These are phyloP conservation scores for Tachysurus fulvidraco DNA, from an alignment of 2,113 vertebrate species.

Conservation along the genomic window DNA sequence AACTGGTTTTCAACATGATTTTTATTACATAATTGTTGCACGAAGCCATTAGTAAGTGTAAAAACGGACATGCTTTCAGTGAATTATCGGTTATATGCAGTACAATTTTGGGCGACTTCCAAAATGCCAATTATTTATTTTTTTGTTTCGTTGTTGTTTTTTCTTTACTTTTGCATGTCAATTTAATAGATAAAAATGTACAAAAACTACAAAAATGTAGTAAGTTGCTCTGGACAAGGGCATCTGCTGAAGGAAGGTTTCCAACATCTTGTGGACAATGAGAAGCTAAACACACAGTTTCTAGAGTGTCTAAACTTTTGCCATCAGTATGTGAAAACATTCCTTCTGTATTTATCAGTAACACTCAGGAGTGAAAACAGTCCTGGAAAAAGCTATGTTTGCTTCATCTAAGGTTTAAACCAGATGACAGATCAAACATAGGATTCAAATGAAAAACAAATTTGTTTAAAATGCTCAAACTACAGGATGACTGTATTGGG, in stretches of 20 bases:
- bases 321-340: neutral
- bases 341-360: neutral
- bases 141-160: too few species aligned
- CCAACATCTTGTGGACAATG: too few species aligned
- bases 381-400: neutral
- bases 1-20: neutral
- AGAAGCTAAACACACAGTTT: too few species aligned
- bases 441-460: neutral
- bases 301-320: neutral
- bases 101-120: neutral
- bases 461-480: slow-evolving; percentile 9
- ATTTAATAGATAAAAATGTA: too few species aligned
- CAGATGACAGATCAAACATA: neutral
- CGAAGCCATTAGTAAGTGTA: neutral
- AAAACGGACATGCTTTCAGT: neutral
- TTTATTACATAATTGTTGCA: neutral
- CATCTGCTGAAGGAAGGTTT: too few species aligned
- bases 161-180: too few species aligned
- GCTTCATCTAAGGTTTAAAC: neutral
- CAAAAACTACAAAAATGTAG: too few species aligned
- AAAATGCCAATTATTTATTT: neutral
- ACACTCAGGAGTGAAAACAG: neutral
- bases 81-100: neutral
- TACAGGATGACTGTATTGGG: neutral
- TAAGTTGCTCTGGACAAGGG: too few species aligned